These are phyloP conservation scores for Argyrosomus japonicus DNA, from an alignment of 2,113 vertebrate genomes.

Conservation along the genomic window DNA sequence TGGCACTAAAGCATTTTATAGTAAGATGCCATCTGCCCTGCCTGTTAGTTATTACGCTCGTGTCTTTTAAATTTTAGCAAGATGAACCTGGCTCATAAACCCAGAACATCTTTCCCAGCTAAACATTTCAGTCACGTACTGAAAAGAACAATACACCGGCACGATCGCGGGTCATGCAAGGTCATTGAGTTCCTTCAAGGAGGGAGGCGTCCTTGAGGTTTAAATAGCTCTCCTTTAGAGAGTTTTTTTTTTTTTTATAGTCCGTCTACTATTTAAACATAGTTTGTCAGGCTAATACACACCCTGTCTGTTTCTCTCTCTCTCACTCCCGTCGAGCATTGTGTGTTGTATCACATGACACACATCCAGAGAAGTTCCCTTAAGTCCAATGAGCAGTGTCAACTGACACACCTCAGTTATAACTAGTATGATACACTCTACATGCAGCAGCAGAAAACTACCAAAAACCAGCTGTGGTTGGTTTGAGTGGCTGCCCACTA, in stretches of 20 bases:
- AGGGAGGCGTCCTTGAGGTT: background rate
- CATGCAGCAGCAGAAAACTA: background rate
- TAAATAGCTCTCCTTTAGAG: background rate
- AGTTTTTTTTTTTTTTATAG: background rate
- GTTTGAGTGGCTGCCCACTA: background rate
- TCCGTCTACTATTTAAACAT: constrained; percentile 12
- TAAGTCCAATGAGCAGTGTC: background rate
- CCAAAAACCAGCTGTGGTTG: background rate
- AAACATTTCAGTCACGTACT: background rate
- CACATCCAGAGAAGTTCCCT: constrained; percentile 20
- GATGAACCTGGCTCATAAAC: background rate
- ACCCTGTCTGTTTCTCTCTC: background rate
- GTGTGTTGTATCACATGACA: constrained; percentile 47
- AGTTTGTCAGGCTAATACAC: constrained; percentile 14
- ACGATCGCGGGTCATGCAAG: background rate
- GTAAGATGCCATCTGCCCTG: background rate
- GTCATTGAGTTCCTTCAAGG: background rate
- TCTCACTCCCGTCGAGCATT: background rate
- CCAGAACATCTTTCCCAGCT: background rate
- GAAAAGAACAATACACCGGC: background rate
- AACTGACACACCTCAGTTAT: constrained; percentile 27
- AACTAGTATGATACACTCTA: background rate
- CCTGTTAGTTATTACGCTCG: background rate
- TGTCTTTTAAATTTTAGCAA: background rate
- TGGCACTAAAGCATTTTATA: background rate